Evolutionary conservation across 2,113 vertebrate genomes (phyloP).

Genomic region (Heterotilapia buettikoferi): DNA sequence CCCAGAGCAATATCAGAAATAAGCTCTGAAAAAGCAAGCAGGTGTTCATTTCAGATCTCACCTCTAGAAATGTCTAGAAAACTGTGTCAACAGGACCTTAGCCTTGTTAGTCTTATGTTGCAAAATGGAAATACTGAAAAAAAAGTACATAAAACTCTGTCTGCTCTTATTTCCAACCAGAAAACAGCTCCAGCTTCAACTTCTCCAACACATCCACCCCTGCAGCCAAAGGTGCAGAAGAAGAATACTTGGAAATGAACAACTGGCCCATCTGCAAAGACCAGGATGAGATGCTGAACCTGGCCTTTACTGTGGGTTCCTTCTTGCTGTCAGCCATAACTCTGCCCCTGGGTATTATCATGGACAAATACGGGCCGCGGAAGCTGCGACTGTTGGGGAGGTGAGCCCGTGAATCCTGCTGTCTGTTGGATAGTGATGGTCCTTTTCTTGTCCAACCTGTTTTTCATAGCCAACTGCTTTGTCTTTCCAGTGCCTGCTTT

Average conservation of each 20-base stretch:
- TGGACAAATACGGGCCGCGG: slow-evolving; percentile 96
- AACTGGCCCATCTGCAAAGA: slow-evolving; percentile 90
- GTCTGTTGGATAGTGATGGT: too few species aligned
- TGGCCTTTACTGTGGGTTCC: slow-evolving; percentile 96
- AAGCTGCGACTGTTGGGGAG: slow-evolving; percentile 93
- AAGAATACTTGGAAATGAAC: slow-evolving; percentile 72
- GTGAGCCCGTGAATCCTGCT: slow-evolving; percentile 51
- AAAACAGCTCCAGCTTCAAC: slow-evolving; percentile 54
- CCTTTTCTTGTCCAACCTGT: neutral
- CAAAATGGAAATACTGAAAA: rapidly evolving
- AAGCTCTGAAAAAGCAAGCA: neutral
- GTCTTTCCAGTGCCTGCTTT: slow-evolving; percentile 83
- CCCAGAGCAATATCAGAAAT: neutral
- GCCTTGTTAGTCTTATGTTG: neutral
- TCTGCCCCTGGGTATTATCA: slow-evolving; percentile 92
- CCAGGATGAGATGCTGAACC: slow-evolving; percentile 94
- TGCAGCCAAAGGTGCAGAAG: neutral
- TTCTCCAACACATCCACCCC: slow-evolving; percentile 3
- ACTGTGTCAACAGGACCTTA: neutral
- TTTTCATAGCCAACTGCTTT: neutral
- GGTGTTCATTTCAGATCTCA: neutral
- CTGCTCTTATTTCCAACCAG: slow-evolving; percentile 14
- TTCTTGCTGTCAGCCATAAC: slow-evolving; percentile 96
- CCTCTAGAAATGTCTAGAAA: neutral
- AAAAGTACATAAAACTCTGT: neutral